These are phyloP conservation scores for Bettongia penicillata DNA, from an alignment of 2,113 vertebrate species.

Conservation along the genomic window DNA sequence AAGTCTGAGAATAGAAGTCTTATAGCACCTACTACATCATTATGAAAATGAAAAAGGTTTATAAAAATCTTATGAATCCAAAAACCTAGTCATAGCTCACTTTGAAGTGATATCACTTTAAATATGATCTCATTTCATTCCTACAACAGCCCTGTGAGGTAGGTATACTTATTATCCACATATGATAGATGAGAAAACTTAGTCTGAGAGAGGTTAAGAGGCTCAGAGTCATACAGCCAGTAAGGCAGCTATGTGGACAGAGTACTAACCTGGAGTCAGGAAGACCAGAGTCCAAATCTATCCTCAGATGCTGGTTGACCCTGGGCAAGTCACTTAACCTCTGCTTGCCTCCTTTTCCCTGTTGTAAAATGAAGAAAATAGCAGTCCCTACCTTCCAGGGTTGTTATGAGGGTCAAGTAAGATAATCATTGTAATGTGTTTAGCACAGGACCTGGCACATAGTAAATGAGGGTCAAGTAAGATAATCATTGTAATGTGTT, in stretches of 20 bases:
- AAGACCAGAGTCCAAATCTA: not conserved
- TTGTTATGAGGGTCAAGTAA: not conserved
- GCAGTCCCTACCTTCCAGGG: not conserved
- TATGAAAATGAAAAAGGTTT: not conserved
- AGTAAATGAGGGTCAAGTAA: too few species aligned
- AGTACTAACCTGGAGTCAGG: not conserved
- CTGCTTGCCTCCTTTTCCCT: not conserved
- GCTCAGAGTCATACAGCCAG: not conserved
- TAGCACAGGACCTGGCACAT: not conserved
- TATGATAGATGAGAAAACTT: not conserved
- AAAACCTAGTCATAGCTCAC: not conserved
- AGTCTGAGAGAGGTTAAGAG: not conserved
- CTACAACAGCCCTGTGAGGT: not conserved
- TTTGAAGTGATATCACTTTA: not conserved
- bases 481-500: too few species aligned
- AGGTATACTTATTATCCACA: not conserved
- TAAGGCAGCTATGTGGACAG: not conserved
- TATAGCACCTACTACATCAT: not conserved
- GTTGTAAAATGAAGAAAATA: not conserved
- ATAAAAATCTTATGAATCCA: not conserved
- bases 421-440: not conserved
- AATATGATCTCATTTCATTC: not conserved
- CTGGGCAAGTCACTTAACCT: not conserved
- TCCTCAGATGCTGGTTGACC: not conserved
- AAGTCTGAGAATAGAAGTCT: not conserved